phyloP scores from a whole-genome alignment of 2,888 invertebrate genomes.

The Plutella xylostella region DNA sequence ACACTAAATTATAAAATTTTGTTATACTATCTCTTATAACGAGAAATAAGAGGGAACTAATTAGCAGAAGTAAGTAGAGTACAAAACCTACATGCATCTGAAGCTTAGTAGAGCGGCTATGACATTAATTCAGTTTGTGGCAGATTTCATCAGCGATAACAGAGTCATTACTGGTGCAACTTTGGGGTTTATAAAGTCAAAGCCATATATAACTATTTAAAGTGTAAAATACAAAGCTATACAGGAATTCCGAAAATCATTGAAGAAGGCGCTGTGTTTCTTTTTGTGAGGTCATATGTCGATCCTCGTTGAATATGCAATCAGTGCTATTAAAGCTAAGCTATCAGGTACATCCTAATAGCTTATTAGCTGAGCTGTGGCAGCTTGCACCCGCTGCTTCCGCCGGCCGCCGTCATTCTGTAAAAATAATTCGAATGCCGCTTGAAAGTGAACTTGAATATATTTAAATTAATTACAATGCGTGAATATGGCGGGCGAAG shows the following conservation, averaged over 20 bases:
- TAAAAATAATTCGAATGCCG: slow-evolving; percentile 41
- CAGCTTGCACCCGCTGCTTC: no score
- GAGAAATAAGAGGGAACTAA: not conserved
- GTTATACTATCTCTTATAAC: no score
- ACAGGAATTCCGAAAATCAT: not conserved
- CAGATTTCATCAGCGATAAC: no score
- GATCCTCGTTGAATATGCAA: slow-evolving; percentile 2
- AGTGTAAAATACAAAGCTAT: not conserved
- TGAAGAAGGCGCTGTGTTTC: not conserved
- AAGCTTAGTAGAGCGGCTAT: not conserved
- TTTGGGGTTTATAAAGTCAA: no score
- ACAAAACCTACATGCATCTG: slow-evolving; percentile 2
- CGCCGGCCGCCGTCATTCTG: no score
- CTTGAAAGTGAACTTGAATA: slow-evolving; percentile 52
- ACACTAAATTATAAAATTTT: no score
- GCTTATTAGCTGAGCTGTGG: no score
- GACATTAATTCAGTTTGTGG: not conserved
- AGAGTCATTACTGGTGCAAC: no score
- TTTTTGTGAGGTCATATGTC: not conserved
- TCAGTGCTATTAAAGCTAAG: not conserved
- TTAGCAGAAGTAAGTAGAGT: slow-evolving; percentile 2
- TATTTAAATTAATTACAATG: slow-evolving; percentile 56
- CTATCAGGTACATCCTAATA: no score
- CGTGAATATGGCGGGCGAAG: slow-evolving; percentile 36
- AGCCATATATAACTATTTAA: not conserved